Evolutionary conservation across 2,113 vertebrate genomes (phyloP), one percentile per base, ranked within the genome.

Genomic region (Climacteris rufus): DNA sequence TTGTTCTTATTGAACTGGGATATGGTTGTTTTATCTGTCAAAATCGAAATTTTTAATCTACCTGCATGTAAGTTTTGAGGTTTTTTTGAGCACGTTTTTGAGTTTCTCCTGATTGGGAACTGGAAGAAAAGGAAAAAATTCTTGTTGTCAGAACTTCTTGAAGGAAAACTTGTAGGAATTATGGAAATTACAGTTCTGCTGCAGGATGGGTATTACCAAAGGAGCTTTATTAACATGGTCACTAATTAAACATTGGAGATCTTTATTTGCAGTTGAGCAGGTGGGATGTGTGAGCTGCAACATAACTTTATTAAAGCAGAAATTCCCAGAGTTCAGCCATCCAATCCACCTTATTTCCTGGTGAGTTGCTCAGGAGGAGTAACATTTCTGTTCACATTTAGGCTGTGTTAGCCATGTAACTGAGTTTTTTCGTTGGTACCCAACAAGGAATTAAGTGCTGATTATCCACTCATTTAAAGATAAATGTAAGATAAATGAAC

Each of bases 21-120:
- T 49, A 65, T 35, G 15, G 13, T 39, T 13, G 12, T 1, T 49
- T 35, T 39, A 10, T n/a, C 37, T 69, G 65, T 65, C 21, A 44
- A 50, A 35, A 39, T 39, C 3, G 28, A 22, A 52, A 30, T 11
- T 82, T 87, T 71, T 45, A 37, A 50, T 54, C 14, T 37, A 5
- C 1, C 17, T 14, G 5, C 2, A 7, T 37, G 7, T 19, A 30
- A 40, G 5, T 37, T 40, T 37, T 10, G 33, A 11, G 9, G 2
- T 0, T 3, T 25, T 15, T 53, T 57, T 8, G 1, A 37, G 6
- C 10, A 0, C 9, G 4, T 40, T 61, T 57, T 50, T 15, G 31
- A 10, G 4, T 42, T 85, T 28, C 15, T 82, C 52, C 0, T 79
- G 31, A 7, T 2, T 45, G 40, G 47, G 33, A 76, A 37, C 21